Base-by-base conservation (phyloP, 1,140 invertebrate species). In the Varroa destructor region DNA sequence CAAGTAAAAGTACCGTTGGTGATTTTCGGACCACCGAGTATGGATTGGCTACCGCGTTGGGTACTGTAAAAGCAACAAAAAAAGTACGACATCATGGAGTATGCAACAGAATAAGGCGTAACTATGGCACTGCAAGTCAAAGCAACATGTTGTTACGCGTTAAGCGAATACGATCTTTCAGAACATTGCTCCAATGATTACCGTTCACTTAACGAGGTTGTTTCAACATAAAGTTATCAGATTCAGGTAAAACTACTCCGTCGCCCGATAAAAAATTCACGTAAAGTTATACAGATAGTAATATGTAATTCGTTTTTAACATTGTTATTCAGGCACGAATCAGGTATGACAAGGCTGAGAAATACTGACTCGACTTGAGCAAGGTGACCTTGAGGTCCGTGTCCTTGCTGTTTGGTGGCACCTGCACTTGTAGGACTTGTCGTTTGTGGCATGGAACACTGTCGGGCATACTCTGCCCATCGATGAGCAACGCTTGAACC, bases 1-100 rank as follows among this genome's bases (percentile, higher is more conserved):
- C 40, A 12, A 67, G 40, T 3, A 67, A 8, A 40, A 40, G 46
- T 12, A 67, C 61, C 10, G 61, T 43, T 40, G 46, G 61, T 1
- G 61, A 67, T 8, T 67, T 67, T 40, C 61, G 61, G 8, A 67
- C 40, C 61, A 67, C 61, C 36, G 40, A 40, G 61, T 67, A 67
- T 46, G 61, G 46, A 14, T 40, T 43, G 12, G 12, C 3, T 67
- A 37, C 37, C 3, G 61, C 61, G 8, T 67, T 40, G 40, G 61
- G 61, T 37, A 67, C 61, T 67, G 37, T 43, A 37, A 67, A 37
- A 25, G 40, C 40, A 43, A 43, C 8, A 67, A 67, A 2, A 25
- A 14, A 36, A 12, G 6, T 12, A 37, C 25, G 57, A 58, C 25
- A 12, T 58, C 55, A 56, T 56, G n/a, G n/a, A n/a, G 55, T 12